These are phyloP conservation scores for Tragelaphus strepsiceros DNA, from an alignment of 2,113 vertebrate genomes.

Conservation along the genomic window DNA sequence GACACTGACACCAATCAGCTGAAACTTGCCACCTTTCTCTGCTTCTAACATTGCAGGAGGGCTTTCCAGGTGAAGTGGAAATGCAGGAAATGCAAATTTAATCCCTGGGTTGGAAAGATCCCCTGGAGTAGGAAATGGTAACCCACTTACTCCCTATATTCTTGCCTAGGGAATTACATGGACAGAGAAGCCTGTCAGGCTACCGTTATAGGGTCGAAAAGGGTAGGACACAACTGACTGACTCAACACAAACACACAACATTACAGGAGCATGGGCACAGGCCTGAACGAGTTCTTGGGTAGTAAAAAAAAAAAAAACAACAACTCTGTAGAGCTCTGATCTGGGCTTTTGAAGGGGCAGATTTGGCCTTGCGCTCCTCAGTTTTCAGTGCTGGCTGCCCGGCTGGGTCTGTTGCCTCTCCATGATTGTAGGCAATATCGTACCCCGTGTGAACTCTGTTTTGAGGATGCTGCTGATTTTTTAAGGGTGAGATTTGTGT, in stretches of 20 bases:
- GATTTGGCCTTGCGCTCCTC: conserved; percentile 83
- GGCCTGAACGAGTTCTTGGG: conserved; percentile 93
- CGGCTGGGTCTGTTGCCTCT: conserved; percentile 78
- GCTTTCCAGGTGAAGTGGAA: not conserved
- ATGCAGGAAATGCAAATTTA: not conserved
- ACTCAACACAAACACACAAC: not conserved
- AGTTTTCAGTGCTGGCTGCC: conserved; percentile 82
- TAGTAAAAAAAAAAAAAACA: conserved; percentile 80
- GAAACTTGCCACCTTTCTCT: conserved; percentile 89
- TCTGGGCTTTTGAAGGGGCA: conserved; percentile 65
- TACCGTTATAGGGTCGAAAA: not conserved
- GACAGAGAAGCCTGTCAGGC: not conserved
- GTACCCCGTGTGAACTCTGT: conserved; percentile 98
- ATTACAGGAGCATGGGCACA: conserved; percentile 86
- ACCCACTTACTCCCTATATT: not conserved
- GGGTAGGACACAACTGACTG: not conserved
- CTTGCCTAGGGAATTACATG: not conserved
- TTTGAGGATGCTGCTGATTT: conserved; percentile 90
- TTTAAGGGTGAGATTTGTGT: conserved; percentile 90
- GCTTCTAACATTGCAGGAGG: conserved; percentile 80
- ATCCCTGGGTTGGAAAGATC: not conserved
- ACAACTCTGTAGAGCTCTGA: conserved; percentile 26
- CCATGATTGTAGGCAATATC: conserved; percentile 94
- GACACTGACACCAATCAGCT: conserved; percentile 88
- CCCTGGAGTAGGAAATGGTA: not conserved